These are phyloP conservation scores for Microchrysa polita DNA, from an alignment of 2,888 invertebrate species.

Conservation along the genomic window DNA sequence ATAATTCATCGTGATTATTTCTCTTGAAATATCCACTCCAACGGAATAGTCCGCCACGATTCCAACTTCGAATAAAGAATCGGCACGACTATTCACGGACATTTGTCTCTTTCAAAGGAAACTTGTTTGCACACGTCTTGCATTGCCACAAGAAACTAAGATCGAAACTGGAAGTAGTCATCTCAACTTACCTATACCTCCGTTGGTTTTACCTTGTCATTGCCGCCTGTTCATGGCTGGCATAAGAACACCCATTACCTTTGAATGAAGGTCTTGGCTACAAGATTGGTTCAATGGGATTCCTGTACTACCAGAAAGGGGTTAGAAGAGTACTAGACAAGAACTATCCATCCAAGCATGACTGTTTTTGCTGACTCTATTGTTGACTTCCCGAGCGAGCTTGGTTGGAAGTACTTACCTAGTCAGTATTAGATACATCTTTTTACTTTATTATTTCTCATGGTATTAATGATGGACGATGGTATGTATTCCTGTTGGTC, in stretches of 20 bases:
- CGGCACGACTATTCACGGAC: constrained; percentile 10
- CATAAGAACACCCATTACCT: not conserved
- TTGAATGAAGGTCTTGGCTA: constrained; percentile 21
- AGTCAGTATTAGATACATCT: constrained; percentile 31
- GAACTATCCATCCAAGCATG: constrained; percentile 30
- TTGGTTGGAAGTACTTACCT: constrained; percentile 29
- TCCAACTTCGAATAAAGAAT: constrained; percentile 6
- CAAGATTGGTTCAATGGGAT: constrained; percentile 15
- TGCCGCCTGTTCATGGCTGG: constrained; percentile 14
- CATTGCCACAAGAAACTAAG: constrained; percentile 42
- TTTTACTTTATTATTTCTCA: constrained; percentile 15
- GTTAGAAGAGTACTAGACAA: constrained; percentile 43
- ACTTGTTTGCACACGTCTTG: constrained; percentile 39
- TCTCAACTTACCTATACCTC: constrained; percentile 23
- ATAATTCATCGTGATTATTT: too few relatives aligned
- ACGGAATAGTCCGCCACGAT: not conserved
- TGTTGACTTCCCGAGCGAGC: constrained; percentile 35
- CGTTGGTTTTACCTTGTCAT: constrained; percentile 36
- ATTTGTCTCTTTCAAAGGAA: constrained; percentile 34
- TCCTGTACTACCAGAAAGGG: constrained; percentile 6
- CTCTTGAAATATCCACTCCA: too few relatives aligned
- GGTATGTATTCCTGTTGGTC: too few relatives aligned
- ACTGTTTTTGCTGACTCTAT: constrained; percentile 34
- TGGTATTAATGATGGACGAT: too few relatives aligned
- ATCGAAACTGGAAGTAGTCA: constrained; percentile 32